A percentile compares a stretch with the other conserved stretches of the same genome.
Conservation (phyloP, 1,140 invertebrate genomes). For the Ostrea denselamellosa region DNA sequence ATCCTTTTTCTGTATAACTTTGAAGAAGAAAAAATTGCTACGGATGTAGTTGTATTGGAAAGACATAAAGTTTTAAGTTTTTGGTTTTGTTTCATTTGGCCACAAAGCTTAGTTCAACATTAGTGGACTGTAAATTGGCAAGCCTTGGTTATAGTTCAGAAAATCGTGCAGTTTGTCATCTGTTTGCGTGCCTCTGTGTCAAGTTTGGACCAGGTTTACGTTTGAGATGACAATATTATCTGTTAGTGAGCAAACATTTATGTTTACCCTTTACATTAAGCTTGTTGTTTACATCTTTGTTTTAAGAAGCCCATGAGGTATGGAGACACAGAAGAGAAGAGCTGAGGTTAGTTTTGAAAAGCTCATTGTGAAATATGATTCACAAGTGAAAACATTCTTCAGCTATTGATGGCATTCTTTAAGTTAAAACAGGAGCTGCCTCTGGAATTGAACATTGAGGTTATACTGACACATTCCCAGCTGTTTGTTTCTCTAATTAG, state of each 20-base stretch:
- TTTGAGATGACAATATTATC: constrained; percentile 25
- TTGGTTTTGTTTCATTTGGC: too few relatives aligned
- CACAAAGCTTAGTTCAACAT: not conserved
- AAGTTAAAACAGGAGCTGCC: not conserved
- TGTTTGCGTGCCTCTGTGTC: not conserved
- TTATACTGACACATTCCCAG: constrained; percentile 13
- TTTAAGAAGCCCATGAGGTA: not conserved
- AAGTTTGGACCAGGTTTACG: constrained; percentile 30
- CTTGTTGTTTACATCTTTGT: constrained; percentile 17
- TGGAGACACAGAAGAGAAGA: not conserved
- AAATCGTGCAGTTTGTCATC: constrained; percentile 24
- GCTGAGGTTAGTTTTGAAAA: not conserved
- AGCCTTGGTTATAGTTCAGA: not conserved
- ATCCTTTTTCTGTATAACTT: not conserved
- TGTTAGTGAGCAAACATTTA: constrained; percentile 30
- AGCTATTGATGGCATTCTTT: constrained; percentile 7
- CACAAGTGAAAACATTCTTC: constrained; percentile 18
- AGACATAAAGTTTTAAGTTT: not conserved
- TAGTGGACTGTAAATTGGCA: not conserved
- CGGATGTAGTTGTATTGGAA: not conserved
- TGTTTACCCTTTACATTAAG: constrained; percentile 17
- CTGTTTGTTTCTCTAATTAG: constrained; percentile 15
- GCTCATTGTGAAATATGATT: constrained; percentile 32
- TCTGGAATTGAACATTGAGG: constrained; percentile 3
- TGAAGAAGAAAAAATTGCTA: not conserved